phyloP scores from a whole-genome alignment of 2,888 invertebrate genomes.

The Mermis nigrescens region DNA sequence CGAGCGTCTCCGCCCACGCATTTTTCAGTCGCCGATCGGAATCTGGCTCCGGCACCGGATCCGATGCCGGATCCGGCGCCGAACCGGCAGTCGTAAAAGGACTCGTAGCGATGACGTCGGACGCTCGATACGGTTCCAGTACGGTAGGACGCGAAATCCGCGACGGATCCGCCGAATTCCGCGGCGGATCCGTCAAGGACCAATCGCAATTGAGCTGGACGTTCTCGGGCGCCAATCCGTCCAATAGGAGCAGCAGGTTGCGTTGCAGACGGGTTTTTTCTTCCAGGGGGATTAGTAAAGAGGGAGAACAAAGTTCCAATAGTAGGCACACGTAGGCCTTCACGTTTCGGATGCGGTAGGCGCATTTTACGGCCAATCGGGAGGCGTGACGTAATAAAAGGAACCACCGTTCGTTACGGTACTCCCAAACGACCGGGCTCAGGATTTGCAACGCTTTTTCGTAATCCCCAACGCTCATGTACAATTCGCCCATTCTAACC shows the following conservation, averaged over 20 bases:
- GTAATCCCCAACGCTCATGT: background rate
- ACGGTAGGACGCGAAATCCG: too few species aligned
- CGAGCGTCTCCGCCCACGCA: background rate
- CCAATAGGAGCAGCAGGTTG: slow-evolving; percentile 7
- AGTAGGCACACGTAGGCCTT: slow-evolving; percentile 12
- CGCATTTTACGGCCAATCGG: slow-evolving; percentile 6
- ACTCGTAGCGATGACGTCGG: too few species aligned
- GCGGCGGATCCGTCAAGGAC: background rate
- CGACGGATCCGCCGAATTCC: background rate
- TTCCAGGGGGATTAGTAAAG: background rate
- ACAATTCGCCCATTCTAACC: slow-evolving; percentile 14
- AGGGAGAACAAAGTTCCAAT: slow-evolving; percentile 8
- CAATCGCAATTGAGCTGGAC: too few species aligned
- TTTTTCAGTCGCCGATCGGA: background rate
- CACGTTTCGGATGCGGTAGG: slow-evolving; percentile 8
- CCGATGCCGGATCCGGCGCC: background rate
- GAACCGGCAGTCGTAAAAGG: too few species aligned
- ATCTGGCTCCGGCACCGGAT: background rate
- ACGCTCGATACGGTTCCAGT: too few species aligned
- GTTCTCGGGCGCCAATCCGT: slow-evolving; percentile 6
- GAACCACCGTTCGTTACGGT: slow-evolving; percentile 12
- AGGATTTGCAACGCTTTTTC: slow-evolving; percentile 11
- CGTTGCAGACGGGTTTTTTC: slow-evolving; percentile 3
- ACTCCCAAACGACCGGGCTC: slow-evolving; percentile 10
- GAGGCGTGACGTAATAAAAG: background rate